phyloP scores from a whole-genome alignment of 2,888 invertebrate species.

The Neocrepidodera transversa region DNA sequence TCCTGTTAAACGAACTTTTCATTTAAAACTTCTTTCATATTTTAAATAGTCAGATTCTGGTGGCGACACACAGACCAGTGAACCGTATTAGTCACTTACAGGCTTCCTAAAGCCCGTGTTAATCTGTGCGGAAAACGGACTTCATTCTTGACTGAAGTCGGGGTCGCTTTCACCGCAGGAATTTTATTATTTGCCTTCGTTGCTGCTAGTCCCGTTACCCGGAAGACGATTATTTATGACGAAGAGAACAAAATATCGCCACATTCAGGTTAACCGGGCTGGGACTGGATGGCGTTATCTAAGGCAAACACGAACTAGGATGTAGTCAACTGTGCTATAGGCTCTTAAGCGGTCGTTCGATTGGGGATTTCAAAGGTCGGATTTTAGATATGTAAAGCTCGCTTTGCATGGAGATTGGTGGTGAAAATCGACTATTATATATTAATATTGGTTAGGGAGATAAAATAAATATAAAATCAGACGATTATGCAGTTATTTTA shows the following conservation, averaged over 20 bases:
- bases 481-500: background rate
- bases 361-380: slow-evolving; percentile 7
- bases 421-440: background rate
- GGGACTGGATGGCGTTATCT: slow-evolving; percentile 23
- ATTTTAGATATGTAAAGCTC: slow-evolving; percentile 10
- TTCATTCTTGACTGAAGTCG: slow-evolving; percentile 24
- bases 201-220: background rate
- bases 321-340: slow-evolving; percentile 22
- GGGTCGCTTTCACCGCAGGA: slow-evolving; percentile 3
- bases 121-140: slow-evolving; percentile 41
- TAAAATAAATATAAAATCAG: too few species aligned
- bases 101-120: slow-evolving; percentile 38
- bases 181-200: slow-evolving; percentile 21
- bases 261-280: slow-evolving; percentile 25
- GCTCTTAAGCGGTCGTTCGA: slow-evolving; percentile 14
- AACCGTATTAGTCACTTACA: slow-evolving; percentile 30
- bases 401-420: background rate
- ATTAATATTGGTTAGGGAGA: too few species aligned
- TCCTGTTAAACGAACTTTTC: too few species aligned
- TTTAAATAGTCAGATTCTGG: background rate
- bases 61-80: slow-evolving; percentile 21
- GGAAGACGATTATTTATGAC: slow-evolving; percentile 30
- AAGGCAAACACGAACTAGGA: slow-evolving; percentile 24
- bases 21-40: background rate
- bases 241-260: slow-evolving; percentile 24